Evolutionary conservation across 2,797 vertebrate species (phyloP).

Genomic region (Melanotaenia parkinsoni): DNA sequence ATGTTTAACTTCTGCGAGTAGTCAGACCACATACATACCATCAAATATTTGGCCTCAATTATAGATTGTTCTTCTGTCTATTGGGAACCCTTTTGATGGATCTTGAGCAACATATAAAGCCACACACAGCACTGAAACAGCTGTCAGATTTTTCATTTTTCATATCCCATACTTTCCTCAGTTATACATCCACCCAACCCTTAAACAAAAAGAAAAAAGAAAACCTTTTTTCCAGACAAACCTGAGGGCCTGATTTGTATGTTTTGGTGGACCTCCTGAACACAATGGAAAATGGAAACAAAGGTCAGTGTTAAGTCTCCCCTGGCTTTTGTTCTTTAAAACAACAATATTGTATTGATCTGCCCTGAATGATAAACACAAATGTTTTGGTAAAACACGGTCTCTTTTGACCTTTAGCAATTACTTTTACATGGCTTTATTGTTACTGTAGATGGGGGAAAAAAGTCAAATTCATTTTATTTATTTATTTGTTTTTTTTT

Average conservation of each 20-base stretch:
- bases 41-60: too few relatives aligned
- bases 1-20: too few relatives aligned
- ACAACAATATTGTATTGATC: conserved; percentile 91
- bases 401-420: conserved; percentile 91
- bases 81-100: too few relatives aligned
- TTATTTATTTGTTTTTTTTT: conserved; percentile 15
- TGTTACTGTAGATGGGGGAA: conserved; percentile 57
- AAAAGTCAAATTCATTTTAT: conserved; percentile 44
- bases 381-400: conserved; percentile 89
- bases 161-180: conserved; percentile 7
- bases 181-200: conserved; percentile 28
- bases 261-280: conserved; percentile 83
- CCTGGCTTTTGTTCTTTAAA: conserved; percentile 88
- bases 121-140: background rate
- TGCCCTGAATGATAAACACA: conserved; percentile 92
- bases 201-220: conserved; percentile 11
- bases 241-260: conserved; percentile 86
- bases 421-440: conserved; percentile 82
- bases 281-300: conserved; percentile 88
- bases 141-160: background rate
- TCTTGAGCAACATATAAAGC: background rate
- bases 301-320: conserved; percentile 94
- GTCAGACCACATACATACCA: too few relatives aligned
- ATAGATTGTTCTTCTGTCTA: background rate
- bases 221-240: conserved; percentile 49